A percentile compares a stretch with the other conserved stretches of the same genome.
These are phyloP conservation scores for Enteromius afrohamiltoni DNA, from an alignment of 2,797 vertebrate species.

Conservation along the genomic window DNA sequence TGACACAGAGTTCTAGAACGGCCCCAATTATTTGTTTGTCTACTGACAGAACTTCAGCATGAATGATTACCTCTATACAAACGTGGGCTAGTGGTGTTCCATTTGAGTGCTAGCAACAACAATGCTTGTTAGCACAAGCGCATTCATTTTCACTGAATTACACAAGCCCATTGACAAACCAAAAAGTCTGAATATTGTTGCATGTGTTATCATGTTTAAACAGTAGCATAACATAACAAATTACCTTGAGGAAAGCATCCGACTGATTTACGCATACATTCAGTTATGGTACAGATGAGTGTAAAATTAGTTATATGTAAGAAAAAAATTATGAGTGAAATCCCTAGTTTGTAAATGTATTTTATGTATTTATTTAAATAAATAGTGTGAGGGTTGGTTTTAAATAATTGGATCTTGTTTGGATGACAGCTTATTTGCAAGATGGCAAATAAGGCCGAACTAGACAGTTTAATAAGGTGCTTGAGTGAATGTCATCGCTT, in stretches of 20 bases:
- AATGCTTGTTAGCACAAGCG: constrained; percentile 13
- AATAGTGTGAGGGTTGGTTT: background rate
- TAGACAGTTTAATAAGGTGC: background rate
- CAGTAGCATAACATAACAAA: constrained; percentile 26
- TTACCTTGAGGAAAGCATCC: background rate
- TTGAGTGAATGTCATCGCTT: background rate
- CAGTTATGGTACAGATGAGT: background rate
- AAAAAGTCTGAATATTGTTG: constrained; percentile 4
- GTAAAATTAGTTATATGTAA: background rate
- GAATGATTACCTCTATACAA: constrained; percentile 39
- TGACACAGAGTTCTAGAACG: constrained; percentile 15
- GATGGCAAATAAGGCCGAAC: background rate
- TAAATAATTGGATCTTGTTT: background rate
- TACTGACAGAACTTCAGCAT: constrained; percentile 38
- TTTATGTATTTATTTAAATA: background rate
- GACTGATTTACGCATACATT: background rate
- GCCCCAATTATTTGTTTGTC: constrained; percentile 33
- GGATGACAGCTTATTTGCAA: background rate
- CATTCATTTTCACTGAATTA: constrained; percentile 31
- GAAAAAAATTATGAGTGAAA: background rate
- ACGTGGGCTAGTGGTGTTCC: constrained; percentile 4
- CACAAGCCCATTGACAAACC: background rate
- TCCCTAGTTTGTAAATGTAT: background rate
- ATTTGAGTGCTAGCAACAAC: constrained; percentile 39
- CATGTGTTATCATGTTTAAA: constrained; percentile 32